Evolutionary conservation across 2,888 invertebrate species (phyloP), one percentile per base, ranked within the genome.

Genomic region (Drepana falcataria): DNA sequence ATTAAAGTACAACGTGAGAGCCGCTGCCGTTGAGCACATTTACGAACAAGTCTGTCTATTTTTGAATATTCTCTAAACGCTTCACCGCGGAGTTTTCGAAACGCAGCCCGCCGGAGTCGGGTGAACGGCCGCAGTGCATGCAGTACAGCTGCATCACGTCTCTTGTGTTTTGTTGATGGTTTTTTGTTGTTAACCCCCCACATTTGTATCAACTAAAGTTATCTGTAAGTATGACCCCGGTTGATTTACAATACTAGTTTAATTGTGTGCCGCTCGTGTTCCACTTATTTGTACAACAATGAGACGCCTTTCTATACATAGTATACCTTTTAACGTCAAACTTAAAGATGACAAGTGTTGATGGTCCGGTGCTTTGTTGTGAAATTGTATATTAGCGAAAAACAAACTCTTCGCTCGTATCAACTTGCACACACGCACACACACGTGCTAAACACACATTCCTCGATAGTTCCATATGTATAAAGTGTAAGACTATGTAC

Each of bases 221-320:
- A 89, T 89, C 87, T 89, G 91, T 91, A 89, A 91, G 91, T 91
- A 91, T 89, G 86, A 89, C 87, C 84, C 82, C 85, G 82, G 83
- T 83, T 80, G 81, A 84, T 85, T 84, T 83, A 83, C 80, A 74
- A 82, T 83, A 85, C 83, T 81, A 75, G 82, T 81, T 81, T 79
- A 77, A 77, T 76, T 80, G 79, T 78, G 71, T 74, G 73, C 75
- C 61, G 48, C 54, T 66, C 65, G 58, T 60, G 63, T 63, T 64
- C 63, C 64, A 63, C 61, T 57, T 68, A 59, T 57, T 58, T 59
- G 53, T 61, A 66, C 62, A 49, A 60, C 65, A 69, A 67, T 71
- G 66, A 62, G 64, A 63, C 68, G 65, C 59, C 59, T 69, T 59
- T 67, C 65, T 68, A 63, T 59, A 65, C 66, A 65, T 63, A 44